phyloP scores from a whole-genome alignment of 2,113 vertebrate genomes.

The Gnathonemus longibarbis region DNA sequence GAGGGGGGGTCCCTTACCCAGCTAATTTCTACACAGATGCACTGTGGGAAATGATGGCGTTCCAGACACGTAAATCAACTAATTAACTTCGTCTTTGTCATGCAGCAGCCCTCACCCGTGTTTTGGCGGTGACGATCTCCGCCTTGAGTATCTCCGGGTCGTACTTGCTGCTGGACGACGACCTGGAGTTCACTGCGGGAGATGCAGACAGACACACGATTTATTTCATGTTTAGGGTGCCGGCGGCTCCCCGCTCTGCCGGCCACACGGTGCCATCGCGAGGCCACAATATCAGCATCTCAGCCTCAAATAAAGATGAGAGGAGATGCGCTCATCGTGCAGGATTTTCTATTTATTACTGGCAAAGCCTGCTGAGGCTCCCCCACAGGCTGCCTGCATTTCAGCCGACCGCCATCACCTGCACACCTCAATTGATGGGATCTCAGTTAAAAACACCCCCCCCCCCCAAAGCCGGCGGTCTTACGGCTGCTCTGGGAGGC shows the following conservation, averaged over 20 bases:
- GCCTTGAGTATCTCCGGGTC: constrained; percentile 98
- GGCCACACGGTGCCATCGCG: neutral
- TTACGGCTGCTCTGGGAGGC: constrained; percentile 92
- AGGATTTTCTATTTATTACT: neutral
- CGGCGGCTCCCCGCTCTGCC: neutral
- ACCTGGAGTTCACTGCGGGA: constrained; percentile 84
- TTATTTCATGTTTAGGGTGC: neutral
- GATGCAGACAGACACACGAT: constrained; percentile 21
- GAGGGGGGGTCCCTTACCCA: constrained; percentile 65
- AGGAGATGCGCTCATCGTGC: neutral
- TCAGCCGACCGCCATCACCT: neutral
- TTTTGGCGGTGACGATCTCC: constrained; percentile 92
- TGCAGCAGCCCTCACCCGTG: constrained; percentile 69
- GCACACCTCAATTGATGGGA: neutral
- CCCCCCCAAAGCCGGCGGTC: constrained; percentile 38
- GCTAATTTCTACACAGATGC: constrained; percentile 42
- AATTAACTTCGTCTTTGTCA: too few species aligned
- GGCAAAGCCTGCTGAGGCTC: too few species aligned
- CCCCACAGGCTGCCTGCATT: neutral
- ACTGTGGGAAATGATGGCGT: too few species aligned
- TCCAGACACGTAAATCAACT: too few species aligned
- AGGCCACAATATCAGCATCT: neutral
- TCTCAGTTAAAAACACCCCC: neutral
- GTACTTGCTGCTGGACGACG: constrained; percentile 91
- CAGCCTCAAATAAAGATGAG: neutral